Base-by-base conservation (phyloP, 2,888 invertebrate genomes). In the Meteorus cinctellus region DNA sequence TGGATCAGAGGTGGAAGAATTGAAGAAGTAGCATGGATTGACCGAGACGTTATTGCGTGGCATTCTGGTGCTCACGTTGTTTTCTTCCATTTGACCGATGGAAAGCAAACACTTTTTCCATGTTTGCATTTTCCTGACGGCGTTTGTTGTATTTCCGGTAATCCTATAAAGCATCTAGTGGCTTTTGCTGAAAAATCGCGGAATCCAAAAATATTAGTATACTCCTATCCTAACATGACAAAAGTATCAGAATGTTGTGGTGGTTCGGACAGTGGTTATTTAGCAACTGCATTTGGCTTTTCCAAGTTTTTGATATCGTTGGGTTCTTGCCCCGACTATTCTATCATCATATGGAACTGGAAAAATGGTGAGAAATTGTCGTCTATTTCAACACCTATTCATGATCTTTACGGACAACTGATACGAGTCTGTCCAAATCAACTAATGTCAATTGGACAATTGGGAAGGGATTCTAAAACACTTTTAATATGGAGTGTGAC, bases 331-430 rank as follows among this genome's bases (percentile, higher is more conserved):
- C 86, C 88, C 0, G 66, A 77, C 10, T 89, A 93, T 85, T 77
- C 90, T 4, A 78, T 95, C 45, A 91, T 90, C 1, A 90, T 95
- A 24, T 95, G 94, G 93, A 93, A 92, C 84, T 95, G 94, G 94
- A 92, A 94, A 80, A 93, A 91, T 0, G 91, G 91, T 0, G 91
- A 92, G 77, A 91, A 91, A 63, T 88, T 93, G 12, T 82, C 89
- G 1, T 83, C 87, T 0, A 81, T 91, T 1, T 83, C 89, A 4
- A 88, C 86, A 0, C 10, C 24, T 1, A 83, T 89, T 8, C 77
- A 74, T 0, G 88, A 89, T 72, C 71, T 80, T 0, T 75, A 80
- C 14, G 83, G 80, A 2, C 89, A 89, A 75, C 76, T 77, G 4
- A 75, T 89, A 2, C 79, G 79, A 36, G 77, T 83, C 4, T 85